Percentiles rank a stretch among this genome's conserved stretches.
Evolutionary conservation across 2,113 vertebrate species (phyloP).

Genomic region (Solea senegalensis): DNA sequence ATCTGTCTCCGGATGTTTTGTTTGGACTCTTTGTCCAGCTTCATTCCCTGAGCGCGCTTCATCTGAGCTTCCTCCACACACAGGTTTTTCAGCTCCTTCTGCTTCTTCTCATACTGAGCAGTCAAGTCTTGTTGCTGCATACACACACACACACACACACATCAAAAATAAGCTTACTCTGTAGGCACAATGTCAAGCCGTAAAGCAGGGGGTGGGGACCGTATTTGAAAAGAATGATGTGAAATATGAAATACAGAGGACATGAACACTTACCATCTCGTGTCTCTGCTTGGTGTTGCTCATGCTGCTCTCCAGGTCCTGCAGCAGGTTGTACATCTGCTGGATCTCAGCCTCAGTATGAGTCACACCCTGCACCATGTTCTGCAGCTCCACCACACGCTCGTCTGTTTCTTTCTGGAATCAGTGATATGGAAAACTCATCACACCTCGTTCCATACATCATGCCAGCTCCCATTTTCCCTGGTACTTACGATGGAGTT

Average conservation of each 20-base stretch:
- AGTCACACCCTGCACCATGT: constrained; percentile 64
- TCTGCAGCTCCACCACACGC: constrained; percentile 77
- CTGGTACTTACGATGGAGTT: constrained; percentile 81
- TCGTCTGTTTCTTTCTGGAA: constrained; percentile 71
- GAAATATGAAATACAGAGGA: too few species aligned
- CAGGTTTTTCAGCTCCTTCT: constrained; percentile 81
- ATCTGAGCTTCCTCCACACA: constrained; percentile 72
- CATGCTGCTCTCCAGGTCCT: constrained; percentile 81
- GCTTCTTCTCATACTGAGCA: constrained; percentile 68
- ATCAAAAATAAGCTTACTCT: neutral
- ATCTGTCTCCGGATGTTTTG: constrained; percentile 79
- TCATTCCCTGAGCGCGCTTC: constrained; percentile 75
- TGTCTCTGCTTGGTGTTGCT: constrained; percentile 69
- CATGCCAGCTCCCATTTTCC: neutral
- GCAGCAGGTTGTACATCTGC: constrained; percentile 69
- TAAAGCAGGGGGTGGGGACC: neutral
- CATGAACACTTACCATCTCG: constrained; percentile 66
- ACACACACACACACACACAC: neutral
- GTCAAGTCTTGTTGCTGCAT: constrained; percentile 67
- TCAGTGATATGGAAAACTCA: neutral
- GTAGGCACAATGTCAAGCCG: neutral
- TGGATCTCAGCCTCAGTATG: constrained; percentile 72
- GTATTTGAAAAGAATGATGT: too few species aligned
- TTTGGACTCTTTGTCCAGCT: constrained; percentile 79
- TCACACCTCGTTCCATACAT: neutral